Base-by-base conservation (phyloP, 92 coral and sea anemone species). In the Isaurus tuberculatus region DNA sequence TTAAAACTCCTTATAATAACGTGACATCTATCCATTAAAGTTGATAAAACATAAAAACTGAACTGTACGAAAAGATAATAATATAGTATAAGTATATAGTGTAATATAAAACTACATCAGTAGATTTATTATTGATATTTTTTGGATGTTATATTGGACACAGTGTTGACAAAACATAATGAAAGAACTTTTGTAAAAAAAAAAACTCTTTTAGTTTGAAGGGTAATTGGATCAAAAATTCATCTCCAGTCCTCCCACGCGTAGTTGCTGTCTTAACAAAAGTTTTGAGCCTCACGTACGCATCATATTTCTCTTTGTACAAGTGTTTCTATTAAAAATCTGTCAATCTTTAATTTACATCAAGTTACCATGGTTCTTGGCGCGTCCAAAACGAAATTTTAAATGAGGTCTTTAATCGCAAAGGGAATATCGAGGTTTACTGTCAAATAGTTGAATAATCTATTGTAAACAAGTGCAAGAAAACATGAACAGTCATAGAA, bases 11-110 rank as follows among this genome's bases (percentile, higher is more conserved):
- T 57, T 31, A 75, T 43, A 32, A 75, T 44, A 33, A 75, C 30
- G 65, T 55, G 66, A 75, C 81, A 36, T 75, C 65, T 8, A 14
- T 43, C 60, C 32, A 74, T 74, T 49, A 29, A 49, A 27, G 8
- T 31, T 65, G 64, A 73, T 73, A 73, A 49, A 73, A 10, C 11
- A n/a, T 34, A 1, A 16, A 27, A 29, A 49, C 79, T 9, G 29
- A 73, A 42, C 60, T 19, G 10, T 44, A 2, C 57, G 30, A 67
- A 37, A 4, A 8, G 5, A 26, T 20, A 6, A 31, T 4, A 0
- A 3, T 2, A 15, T 67, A 32, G 36, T 23, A n/a, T 46, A 72
- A 6, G 27, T 42, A n/a, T 72, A 44, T 55, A 15, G 78, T 44
- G 19, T 13, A 42, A 23, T 23, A 72, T 20, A 43, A 43, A 72